Conservation (phyloP, 2,888 invertebrate genomes). For the Torymus aiolomorphi region DNA sequence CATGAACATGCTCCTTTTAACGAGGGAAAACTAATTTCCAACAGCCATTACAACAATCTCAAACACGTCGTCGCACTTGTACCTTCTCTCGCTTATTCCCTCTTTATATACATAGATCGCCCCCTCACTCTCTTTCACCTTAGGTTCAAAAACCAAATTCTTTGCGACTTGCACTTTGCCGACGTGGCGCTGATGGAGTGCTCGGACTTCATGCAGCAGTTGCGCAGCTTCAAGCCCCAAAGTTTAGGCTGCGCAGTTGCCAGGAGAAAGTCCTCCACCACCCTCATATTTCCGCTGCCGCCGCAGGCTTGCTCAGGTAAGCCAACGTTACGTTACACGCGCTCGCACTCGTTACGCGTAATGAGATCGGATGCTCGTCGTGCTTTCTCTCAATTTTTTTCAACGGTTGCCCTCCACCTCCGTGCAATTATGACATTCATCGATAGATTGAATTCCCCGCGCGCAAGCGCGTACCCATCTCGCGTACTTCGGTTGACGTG, state of each 20-base stretch:
- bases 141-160: conserved; percentile 91
- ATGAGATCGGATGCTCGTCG: neutral
- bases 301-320: conserved; percentile 95
- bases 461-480: too few species aligned
- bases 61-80: neutral
- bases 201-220: conserved; percentile 97
- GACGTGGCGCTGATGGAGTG: conserved; percentile 98
- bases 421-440: too few species aligned
- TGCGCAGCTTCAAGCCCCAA: conserved; percentile 96
- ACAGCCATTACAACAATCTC: too few species aligned
- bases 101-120: too few species aligned
- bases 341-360: neutral
- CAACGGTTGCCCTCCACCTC: too few species aligned
- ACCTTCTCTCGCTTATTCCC: too few species aligned
- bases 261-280: conserved; percentile 93
- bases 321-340: neutral
- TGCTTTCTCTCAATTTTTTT: too few species aligned
- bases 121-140: conserved; percentile 26
- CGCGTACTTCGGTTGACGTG: too few species aligned
- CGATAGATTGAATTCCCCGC: too few species aligned
- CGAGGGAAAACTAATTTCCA: too few species aligned
- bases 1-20: neutral
- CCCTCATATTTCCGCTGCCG: conserved; percentile 94
- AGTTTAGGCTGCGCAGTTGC: conserved; percentile 96
- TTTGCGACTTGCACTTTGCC: conserved; percentile 96